phyloP scores from a whole-genome alignment of 2,888 invertebrate species.

The Notocelia uddmanniana region DNA sequence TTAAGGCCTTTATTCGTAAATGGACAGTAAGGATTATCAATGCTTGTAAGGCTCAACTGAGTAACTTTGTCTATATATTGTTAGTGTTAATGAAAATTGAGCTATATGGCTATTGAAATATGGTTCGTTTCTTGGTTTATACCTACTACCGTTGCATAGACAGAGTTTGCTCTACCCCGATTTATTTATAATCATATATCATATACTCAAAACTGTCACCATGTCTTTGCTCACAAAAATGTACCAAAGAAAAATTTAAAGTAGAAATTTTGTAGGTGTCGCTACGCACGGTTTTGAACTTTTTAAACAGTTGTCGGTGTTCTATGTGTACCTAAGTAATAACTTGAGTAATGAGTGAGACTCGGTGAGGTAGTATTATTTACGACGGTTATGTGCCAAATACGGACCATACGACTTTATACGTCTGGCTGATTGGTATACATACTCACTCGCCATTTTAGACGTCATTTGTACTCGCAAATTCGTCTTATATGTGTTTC shows the following conservation, averaged over 20 bases:
- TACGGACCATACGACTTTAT: constrained; percentile 67
- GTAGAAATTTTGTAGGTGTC: constrained; percentile 64
- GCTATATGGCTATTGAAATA: neutral
- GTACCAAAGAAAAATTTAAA: constrained; percentile 75
- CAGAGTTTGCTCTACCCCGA: neutral
- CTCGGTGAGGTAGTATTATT: constrained; percentile 67
- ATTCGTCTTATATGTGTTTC: constrained; percentile 49
- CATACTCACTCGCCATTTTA: constrained; percentile 20
- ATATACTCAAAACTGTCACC: constrained; percentile 66
- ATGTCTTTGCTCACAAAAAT: constrained; percentile 81
- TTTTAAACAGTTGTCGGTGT: constrained; percentile 41
- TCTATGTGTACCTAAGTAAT: constrained; percentile 33
- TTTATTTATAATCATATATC: constrained; percentile 35
- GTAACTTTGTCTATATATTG: constrained; percentile 15
- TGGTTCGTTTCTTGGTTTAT: neutral
- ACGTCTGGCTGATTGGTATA: constrained; percentile 31
- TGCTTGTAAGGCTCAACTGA: constrained; percentile 16
- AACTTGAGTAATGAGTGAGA: constrained; percentile 30
- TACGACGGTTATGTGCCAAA: constrained; percentile 79
- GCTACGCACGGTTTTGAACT: constrained; percentile 55
- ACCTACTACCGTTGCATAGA: neutral
- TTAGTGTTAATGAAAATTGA: constrained; percentile 5
- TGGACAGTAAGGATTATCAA: constrained; percentile 11
- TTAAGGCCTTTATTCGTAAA: constrained; percentile 5
- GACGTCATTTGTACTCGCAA: constrained; percentile 22